Percentiles rank a stretch among this genome's conserved stretches.
These are phyloP conservation scores for Caenorhabditis sp. DNA, from an alignment of 2,888 invertebrate species.

Conservation along the genomic window DNA sequence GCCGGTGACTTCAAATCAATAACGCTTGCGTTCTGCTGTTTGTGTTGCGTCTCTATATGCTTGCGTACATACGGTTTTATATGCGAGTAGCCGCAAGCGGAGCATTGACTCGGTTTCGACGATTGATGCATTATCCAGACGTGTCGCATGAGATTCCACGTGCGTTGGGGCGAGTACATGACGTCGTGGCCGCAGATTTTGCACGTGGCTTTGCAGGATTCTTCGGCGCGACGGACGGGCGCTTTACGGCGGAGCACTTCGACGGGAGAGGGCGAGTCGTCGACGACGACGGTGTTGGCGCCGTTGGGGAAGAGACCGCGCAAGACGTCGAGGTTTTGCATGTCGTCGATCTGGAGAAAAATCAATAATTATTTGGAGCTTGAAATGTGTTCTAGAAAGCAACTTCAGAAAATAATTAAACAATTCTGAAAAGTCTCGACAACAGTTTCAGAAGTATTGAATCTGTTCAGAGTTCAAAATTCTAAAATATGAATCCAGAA, in stretches of 20 bases:
- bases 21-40: constrained; percentile 25
- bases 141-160: constrained; percentile 44
- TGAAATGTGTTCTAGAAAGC: background rate
- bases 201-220: constrained; percentile 34
- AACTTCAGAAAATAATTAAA: too few relatives aligned
- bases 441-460: too few relatives aligned
- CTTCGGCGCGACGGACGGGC: constrained; percentile 22
- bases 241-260: constrained; percentile 21
- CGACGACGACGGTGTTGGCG: background rate
- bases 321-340: constrained; percentile 7
- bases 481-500: too few relatives aligned
- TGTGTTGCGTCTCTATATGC: constrained; percentile 37
- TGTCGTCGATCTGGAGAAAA: background rate
- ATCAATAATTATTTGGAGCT: background rate
- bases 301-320: constrained; percentile 20
- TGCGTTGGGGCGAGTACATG: constrained; percentile 41
- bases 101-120: constrained; percentile 40
- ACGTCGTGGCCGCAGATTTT: constrained; percentile 42
- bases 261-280: constrained; percentile 13
- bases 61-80: constrained; percentile 43
- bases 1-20: constrained; percentile 37
- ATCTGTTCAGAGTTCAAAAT: too few relatives aligned
- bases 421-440: too few relatives aligned
- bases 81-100: constrained; percentile 37
- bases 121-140: constrained; percentile 47